Base-by-base conservation (phyloP, 2,888 invertebrate species). In the Megalurothrips usitatus region DNA sequence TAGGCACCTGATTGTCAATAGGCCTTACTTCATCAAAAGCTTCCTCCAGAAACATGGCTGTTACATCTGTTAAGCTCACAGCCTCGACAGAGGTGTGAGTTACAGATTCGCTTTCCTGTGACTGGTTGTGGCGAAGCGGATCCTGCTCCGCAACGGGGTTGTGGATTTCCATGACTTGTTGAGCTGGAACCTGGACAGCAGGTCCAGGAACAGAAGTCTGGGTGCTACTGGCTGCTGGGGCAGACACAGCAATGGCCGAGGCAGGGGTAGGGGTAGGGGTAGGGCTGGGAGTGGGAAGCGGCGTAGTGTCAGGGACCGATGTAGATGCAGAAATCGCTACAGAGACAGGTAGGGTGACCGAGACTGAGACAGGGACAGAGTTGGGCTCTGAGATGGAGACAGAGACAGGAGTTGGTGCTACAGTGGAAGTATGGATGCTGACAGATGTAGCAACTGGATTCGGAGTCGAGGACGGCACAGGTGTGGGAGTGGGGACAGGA, bases 31-130 rank as follows among this genome's bases (percentile, higher is more conserved):
- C 68, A 11, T 68, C 68, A 68, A 68, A 68, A 26, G 68, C 68
- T 23, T 23, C 68, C 23, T 68, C 68, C 23, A 68, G 68, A 8
- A 68, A 23, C 68, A 68, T n/a, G 11, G 68, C 68, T 68, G 68
- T 68, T 23, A 68, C 68, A 68, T 68, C 68, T n/a, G 68, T 68
- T 23, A 68, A 23, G 68, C 68, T 68, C 11, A 68, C 68, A n/a
- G 68, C 23, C n/a, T 68, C 68, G 6, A 68, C 68, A 9, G 68
- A 10, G 23, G 19, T 26, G 11, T 68, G 68, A 68, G 9, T 23
- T 43, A 43, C 34, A 43, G 34, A 6, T 43, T 43, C 34, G 34
- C 34, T 43, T 43, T 43, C 34, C 34, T 43, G 34, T 43, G 34
- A 6, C 6, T 43, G 34, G 34, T 43, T 43, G 34, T 43, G 34